A percentile compares a stretch with the other conserved stretches of the same genome.
Conservation (phyloP, 1,140 invertebrate genomes). For the Chironomus striatipennis region DNA sequence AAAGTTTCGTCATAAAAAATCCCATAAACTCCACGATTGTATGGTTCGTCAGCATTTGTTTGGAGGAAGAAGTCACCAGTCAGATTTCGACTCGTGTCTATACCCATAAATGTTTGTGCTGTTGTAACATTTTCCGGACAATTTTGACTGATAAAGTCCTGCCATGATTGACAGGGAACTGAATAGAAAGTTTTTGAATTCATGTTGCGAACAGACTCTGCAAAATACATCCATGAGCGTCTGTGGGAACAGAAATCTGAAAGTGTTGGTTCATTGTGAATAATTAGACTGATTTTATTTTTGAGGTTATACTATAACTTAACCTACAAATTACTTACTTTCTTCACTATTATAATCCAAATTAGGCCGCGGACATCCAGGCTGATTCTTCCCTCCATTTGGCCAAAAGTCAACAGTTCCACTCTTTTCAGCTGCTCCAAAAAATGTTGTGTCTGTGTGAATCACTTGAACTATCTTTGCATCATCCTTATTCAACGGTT, state of each 20-base stretch:
- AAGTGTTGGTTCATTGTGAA: no score
- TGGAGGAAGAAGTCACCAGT: conserved; percentile 37
- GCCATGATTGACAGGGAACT: conserved; percentile 33
- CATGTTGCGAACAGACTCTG: background rate
- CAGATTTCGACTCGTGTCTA: conserved; percentile 33
- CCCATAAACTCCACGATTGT: conserved; percentile 26
- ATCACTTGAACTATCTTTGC: background rate
- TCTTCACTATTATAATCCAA: background rate
- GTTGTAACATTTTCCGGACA: conserved; percentile 30
- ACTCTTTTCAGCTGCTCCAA: background rate
- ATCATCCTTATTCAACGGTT: background rate
- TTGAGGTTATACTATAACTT: no score
- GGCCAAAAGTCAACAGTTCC: conserved; percentile 5
- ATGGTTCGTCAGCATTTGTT: conserved; percentile 35
- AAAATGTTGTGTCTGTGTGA: background rate
- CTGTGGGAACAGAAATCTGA: background rate
- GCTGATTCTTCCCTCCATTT: background rate
- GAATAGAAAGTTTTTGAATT: background rate
- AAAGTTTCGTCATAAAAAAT: background rate
- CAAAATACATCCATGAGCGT: background rate
- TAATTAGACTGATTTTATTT: no score
- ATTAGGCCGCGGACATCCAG: background rate
- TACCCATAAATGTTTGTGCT: conserved; percentile 37
- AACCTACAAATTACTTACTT: background rate
- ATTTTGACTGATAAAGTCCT: conserved; percentile 34